phyloP scores from a whole-genome alignment of 1,140 invertebrate species.

The Drosophila kanapiae region DNA sequence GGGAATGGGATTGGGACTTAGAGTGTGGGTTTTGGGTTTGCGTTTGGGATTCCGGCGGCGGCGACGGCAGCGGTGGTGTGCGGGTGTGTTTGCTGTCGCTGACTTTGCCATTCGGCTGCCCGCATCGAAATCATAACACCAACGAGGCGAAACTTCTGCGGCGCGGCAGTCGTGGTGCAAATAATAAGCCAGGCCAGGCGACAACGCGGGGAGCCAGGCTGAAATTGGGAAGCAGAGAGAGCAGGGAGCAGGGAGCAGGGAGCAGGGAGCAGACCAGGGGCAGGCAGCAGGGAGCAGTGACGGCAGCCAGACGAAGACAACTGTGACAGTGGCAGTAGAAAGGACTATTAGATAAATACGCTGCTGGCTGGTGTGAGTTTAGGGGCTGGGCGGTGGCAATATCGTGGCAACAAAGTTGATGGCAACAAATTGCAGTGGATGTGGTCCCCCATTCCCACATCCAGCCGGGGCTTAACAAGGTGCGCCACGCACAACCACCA shows the following conservation, averaged over 20 bases:
- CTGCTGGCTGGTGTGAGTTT: conserved; percentile 16
- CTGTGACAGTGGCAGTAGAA: conserved; percentile 70
- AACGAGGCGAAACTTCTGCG: conserved; percentile 81
- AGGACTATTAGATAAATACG: conserved; percentile 83
- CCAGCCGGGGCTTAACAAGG: conserved; percentile 52
- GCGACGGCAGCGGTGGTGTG: conserved; percentile 7
- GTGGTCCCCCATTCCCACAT: conserved; percentile 27
- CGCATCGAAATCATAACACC: conserved; percentile 83
- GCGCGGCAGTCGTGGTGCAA: conserved; percentile 73
- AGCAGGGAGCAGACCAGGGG: neutral
- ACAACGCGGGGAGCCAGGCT: conserved; percentile 40
- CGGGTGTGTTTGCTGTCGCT: conserved; percentile 59
- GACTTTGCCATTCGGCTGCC: conserved; percentile 77
- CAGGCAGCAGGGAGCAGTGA: conserved; percentile 21
- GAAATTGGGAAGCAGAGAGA: conserved; percentile 13
- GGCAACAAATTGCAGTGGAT: conserved; percentile 57
- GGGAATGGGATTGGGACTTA: conserved; percentile 10
- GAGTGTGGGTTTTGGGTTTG: conserved; percentile 10
- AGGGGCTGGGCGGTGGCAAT: conserved; percentile 26
- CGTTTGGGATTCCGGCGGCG: conserved; percentile 19
- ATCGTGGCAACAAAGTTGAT: conserved; percentile 61
- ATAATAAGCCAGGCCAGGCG: conserved; percentile 77
- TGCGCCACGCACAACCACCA: conserved; percentile 35
- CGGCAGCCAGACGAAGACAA: conserved; percentile 73
- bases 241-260: neutral